Evolutionary conservation across 2,888 invertebrate species (phyloP), one percentile per base, ranked within the genome.

Genomic region (Apamea crenata): DNA sequence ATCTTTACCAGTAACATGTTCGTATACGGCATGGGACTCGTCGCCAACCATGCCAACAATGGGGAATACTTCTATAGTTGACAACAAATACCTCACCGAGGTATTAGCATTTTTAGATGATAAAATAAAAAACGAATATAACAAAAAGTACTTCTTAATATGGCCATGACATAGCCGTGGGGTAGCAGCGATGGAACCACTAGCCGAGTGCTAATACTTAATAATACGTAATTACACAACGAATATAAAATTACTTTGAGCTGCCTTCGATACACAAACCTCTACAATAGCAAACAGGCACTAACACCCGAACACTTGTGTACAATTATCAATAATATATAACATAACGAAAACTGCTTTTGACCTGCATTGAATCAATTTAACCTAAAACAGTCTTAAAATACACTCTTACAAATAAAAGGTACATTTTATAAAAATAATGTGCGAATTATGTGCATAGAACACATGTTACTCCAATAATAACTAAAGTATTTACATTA

Each of bases 321-420:
- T 77, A 79, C 72, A 82, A 85, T 87, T 88, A 79, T 86, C 73
- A 82, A 89, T 88, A 59, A 59, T 85, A 88, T 76, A 81, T 72
- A 87, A 87, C 81, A 87, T 83, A 89, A 89, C 89, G 81, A 84
- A 83, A 90, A 85, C 83, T 82, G 81, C 81, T 78, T 77, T 87
- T 81, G 85, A 91, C 90, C 93, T 94, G 94, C 94, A 94, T 94
- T 95, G 94, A 91, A 91, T 82, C 87, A 83, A 85, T 90, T 85
- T 92, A 93, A 93, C 87, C 93, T 93, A 95, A 91, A 92, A 94
- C 95, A 95, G 95, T 94, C 95, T 95, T 95, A 94, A 93, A 91
- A 88, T 92, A 92, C 89, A 90, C 90, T 86, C 89, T 92, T 91
- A 93, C 73, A 90, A 91, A 91, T 87, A 87, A 91, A 89, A 88